Percentiles rank a stretch among this genome's conserved stretches.
phyloP scores from a whole-genome alignment of 2,888 invertebrate genomes.

The Eupeodes latifasciatus region DNA sequence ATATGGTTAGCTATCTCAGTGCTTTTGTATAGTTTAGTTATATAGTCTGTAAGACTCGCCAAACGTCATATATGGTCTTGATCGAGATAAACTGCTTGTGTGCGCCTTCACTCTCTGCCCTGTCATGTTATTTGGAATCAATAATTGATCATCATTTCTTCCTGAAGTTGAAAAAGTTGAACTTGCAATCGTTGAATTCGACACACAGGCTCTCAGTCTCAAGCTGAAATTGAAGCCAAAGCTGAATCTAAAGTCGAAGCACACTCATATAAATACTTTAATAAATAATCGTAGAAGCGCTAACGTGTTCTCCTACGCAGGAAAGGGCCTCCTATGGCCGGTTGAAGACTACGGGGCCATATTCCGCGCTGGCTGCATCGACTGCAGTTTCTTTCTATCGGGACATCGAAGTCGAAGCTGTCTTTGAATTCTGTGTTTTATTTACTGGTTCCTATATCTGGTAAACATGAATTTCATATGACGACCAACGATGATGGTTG shows the following conservation, averaged over 20 bases:
- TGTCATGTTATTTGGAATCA: slow-evolving; percentile 75
- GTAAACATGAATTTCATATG: slow-evolving; percentile 68
- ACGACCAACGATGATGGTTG: slow-evolving; percentile 48
- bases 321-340: slow-evolving; percentile 51
- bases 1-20: too few relatives aligned
- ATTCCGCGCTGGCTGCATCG: slow-evolving; percentile 8
- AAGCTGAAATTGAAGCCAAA: neutral
- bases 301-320: slow-evolving; percentile 73
- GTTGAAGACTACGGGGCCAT: neutral
- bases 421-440: slow-evolving; percentile 62
- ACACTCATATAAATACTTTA: slow-evolving; percentile 31
- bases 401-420: slow-evolving; percentile 36
- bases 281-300: slow-evolving; percentile 30
- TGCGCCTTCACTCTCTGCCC: slow-evolving; percentile 73
- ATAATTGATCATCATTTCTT: slow-evolving; percentile 76
- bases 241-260: slow-evolving; percentile 24
- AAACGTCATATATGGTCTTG: slow-evolving; percentile 66
- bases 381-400: slow-evolving; percentile 16
- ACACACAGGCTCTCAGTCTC: slow-evolving; percentile 3
- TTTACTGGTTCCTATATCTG: slow-evolving; percentile 64
- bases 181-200: slow-evolving; percentile 58
- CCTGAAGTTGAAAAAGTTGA: slow-evolving; percentile 65
- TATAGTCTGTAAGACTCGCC: slow-evolving; percentile 3
- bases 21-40: too few relatives aligned
- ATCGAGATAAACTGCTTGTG: slow-evolving; percentile 71